Evolutionary conservation across 2,113 vertebrate species (phyloP).

Genomic region (Austrofundulus limnaeus): DNA sequence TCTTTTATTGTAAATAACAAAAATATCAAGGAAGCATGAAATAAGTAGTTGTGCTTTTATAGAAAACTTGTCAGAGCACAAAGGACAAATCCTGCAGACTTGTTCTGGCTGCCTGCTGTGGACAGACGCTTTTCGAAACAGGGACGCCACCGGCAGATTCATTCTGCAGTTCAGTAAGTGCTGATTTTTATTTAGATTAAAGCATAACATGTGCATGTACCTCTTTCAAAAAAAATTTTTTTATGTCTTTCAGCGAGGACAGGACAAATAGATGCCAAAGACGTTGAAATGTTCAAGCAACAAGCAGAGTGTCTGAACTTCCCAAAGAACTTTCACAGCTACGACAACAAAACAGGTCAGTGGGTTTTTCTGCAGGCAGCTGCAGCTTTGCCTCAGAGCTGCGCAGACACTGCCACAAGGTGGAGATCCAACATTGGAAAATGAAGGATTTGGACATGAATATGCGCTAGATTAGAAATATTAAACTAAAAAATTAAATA

Average conservation of each 20-base stretch:
- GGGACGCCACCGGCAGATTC: slow-evolving; percentile 63
- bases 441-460: background rate
- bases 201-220: background rate
- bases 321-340: slow-evolving; percentile 59
- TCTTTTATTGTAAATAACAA: background rate
- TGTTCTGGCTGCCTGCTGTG: slow-evolving; percentile 72
- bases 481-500: no score
- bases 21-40: background rate
- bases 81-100: slow-evolving; percentile 69
- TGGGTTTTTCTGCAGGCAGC: background rate
- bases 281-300: slow-evolving; percentile 64
- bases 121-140: slow-evolving; percentile 70
- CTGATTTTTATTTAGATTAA: background rate
- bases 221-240: background rate
- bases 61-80: slow-evolving; percentile 74
- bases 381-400: background rate
- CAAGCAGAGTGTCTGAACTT: slow-evolving; percentile 69
- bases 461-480: background rate
- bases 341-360: slow-evolving; percentile 65
- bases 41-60: background rate
- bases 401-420: slow-evolving; percentile 33
- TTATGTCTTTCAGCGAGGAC: slow-evolving; percentile 57
- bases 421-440: slow-evolving; percentile 16
- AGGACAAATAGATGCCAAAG: slow-evolving; percentile 56
- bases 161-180: slow-evolving; percentile 72